These are phyloP conservation scores for Columbina picui DNA, from an alignment of 2,113 vertebrate species.

Conservation along the genomic window DNA sequence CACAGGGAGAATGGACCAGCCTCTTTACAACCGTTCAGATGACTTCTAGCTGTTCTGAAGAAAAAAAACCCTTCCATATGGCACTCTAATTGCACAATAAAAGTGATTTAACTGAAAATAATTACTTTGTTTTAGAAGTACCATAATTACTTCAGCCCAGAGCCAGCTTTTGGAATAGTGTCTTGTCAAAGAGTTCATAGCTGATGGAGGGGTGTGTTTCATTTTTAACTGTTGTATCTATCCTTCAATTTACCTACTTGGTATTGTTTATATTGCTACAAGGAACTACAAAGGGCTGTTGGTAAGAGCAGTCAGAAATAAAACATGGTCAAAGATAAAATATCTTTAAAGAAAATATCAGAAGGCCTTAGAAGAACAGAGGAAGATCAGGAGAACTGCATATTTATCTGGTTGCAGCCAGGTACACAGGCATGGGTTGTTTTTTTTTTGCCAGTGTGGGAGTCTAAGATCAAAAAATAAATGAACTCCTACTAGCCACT, in stretches of 20 bases:
- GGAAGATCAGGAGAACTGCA: background rate
- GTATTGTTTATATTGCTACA: constrained; percentile 14
- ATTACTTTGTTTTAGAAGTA: constrained; percentile 22
- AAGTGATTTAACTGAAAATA: constrained; percentile 44
- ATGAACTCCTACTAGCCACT: background rate
- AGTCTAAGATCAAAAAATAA: background rate
- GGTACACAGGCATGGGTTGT: background rate
- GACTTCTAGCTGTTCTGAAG: background rate
- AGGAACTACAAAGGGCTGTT: constrained; percentile 2
- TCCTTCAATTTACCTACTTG: constrained; percentile 16
- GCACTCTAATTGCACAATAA: constrained; percentile 4
- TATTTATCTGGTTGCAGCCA: constrained; percentile 12
- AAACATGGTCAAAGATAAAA: constrained; percentile 8
- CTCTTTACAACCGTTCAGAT: background rate
- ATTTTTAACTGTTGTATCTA: background rate
- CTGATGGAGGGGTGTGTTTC: background rate
- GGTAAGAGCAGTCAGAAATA: constrained; percentile 1
- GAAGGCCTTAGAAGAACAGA: constrained; percentile 29
- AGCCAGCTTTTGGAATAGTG: background rate
- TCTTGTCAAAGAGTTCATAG: background rate
- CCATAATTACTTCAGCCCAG: background rate
- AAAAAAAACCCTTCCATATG: background rate
- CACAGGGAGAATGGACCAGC: background rate
- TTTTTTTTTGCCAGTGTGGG: background rate
- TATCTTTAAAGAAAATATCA: constrained; percentile 45